These are phyloP conservation scores for Planiliza haematocheilus DNA, from an alignment of 2,113 vertebrate species.

Conservation along the genomic window DNA sequence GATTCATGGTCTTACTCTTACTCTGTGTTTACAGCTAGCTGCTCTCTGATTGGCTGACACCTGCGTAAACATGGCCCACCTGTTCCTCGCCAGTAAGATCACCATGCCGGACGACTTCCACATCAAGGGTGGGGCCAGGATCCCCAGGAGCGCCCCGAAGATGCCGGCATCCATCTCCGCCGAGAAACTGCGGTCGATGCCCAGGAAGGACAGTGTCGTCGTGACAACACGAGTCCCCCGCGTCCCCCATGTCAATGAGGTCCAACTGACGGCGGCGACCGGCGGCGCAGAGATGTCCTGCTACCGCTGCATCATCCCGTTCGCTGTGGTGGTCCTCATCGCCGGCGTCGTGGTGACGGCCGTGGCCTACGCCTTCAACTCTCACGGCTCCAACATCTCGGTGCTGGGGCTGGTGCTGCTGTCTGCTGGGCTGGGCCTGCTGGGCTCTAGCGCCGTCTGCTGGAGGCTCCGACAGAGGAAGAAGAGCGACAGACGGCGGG, in stretches of 20 bases:
- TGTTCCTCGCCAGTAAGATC: constrained; percentile 70
- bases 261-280: constrained; percentile 89
- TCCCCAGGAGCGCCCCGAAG: constrained; percentile 79
- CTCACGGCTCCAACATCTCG: constrained; percentile 92
- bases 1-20: background rate
- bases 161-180: constrained; percentile 66
- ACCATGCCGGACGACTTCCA: constrained; percentile 85
- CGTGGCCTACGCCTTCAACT: constrained; percentile 92
- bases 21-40: constrained; percentile 36
- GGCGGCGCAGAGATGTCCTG: constrained; percentile 92
- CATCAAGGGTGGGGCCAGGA: constrained; percentile 30
- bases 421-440: constrained; percentile 85
- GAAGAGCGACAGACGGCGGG: constrained; percentile 87
- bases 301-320: constrained; percentile 91
- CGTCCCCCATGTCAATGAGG: constrained; percentile 86
- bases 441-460: constrained; percentile 87
- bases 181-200: constrained; percentile 79
- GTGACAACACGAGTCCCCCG: constrained; percentile 80
- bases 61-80: constrained; percentile 64
- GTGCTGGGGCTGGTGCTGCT: constrained; percentile 90
- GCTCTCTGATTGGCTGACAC: constrained; percentile 53
- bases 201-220: constrained; percentile 64
- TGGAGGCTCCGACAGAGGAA: constrained; percentile 87
- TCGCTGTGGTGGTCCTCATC: constrained; percentile 90
- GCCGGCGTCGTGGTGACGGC: constrained; percentile 88